Conservation (phyloP, 2,888 invertebrate species). For the Cephus spinipes region DNA sequence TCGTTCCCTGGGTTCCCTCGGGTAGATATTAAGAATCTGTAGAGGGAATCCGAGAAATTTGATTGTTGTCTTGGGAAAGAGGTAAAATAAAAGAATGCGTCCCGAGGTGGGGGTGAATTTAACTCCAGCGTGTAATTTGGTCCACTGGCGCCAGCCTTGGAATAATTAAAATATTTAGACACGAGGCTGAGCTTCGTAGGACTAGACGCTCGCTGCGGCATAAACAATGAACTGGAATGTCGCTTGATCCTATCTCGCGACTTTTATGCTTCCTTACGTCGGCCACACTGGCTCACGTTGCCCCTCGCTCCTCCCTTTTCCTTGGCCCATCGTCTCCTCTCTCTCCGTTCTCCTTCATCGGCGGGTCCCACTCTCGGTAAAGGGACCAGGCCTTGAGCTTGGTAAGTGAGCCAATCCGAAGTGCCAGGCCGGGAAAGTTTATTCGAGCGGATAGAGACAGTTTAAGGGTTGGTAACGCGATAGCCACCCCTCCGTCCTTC, state of each 20-base stretch:
- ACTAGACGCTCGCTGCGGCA: constrained; percentile 29
- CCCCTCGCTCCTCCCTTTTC: not conserved
- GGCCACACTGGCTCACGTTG: constrained; percentile 27
- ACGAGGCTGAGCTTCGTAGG: constrained; percentile 17
- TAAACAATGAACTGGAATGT: constrained; percentile 53
- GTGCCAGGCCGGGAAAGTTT: constrained; percentile 18
- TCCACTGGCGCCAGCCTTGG: constrained; percentile 28
- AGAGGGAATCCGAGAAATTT: constrained; percentile 15
- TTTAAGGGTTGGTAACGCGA: constrained; percentile 38
- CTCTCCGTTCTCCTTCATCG: not conserved
- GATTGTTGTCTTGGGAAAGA: constrained; percentile 17
- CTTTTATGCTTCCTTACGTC: constrained; percentile 54
- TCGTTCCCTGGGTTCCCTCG: not conserved
- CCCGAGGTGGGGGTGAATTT: not conserved
- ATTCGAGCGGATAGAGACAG: constrained; percentile 34
- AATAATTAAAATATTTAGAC: constrained; percentile 49
- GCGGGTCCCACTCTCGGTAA: not conserved
- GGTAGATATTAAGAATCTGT: not conserved
- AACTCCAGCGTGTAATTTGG: constrained; percentile 22
- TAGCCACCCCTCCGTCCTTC: constrained; percentile 29
- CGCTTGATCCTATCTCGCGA: constrained; percentile 49
- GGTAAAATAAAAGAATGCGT: not conserved
- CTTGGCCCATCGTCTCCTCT: not conserved
- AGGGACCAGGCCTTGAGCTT: constrained; percentile 13
- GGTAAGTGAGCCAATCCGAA: constrained; percentile 31